Evolutionary conservation across 1,140 invertebrate genomes (phyloP).

Genomic region (Drosophila lacteicornis): DNA sequence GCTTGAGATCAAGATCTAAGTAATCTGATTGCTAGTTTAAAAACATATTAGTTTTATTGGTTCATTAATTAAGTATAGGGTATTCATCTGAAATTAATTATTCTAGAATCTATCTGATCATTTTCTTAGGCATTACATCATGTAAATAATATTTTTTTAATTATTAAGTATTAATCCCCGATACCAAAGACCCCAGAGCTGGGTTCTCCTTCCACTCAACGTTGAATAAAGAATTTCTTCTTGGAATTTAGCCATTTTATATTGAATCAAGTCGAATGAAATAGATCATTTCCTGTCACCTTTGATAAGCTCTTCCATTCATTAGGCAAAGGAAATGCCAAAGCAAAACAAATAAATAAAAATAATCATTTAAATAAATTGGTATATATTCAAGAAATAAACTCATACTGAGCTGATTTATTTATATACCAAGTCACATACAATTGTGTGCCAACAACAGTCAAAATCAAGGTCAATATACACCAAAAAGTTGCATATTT

Average conservation of each 20-base stretch:
- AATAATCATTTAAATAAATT: constrained; percentile 19
- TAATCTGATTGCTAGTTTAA: not conserved
- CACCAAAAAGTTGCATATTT: constrained; percentile 35
- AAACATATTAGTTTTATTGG: no score
- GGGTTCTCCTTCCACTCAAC: not conserved
- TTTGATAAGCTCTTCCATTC: constrained; percentile 32
- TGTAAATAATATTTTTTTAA: not conserved
- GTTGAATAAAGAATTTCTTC: not conserved
- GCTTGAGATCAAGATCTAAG: not conserved
- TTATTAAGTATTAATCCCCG: no score
- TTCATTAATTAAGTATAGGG: no score
- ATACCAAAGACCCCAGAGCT: not conserved
- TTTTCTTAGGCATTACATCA: not conserved
- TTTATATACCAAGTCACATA: constrained; percentile 15
- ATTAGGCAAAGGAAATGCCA: constrained; percentile 16
- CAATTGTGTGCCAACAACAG: constrained; percentile 1
- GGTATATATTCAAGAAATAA: not conserved
- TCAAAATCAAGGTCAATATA: constrained; percentile 62
- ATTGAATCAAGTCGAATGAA: constrained; percentile 15
- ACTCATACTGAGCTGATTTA: not conserved
- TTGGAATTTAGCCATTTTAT: constrained; percentile 21
- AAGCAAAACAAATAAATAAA: constrained; percentile 20
- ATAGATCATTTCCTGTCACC: constrained; percentile 47
- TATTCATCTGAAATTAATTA: not conserved
- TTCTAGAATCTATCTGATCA: not conserved